phyloP scores from a whole-genome alignment of 2,888 invertebrate species.

The Tryphoninae sp. region DNA sequence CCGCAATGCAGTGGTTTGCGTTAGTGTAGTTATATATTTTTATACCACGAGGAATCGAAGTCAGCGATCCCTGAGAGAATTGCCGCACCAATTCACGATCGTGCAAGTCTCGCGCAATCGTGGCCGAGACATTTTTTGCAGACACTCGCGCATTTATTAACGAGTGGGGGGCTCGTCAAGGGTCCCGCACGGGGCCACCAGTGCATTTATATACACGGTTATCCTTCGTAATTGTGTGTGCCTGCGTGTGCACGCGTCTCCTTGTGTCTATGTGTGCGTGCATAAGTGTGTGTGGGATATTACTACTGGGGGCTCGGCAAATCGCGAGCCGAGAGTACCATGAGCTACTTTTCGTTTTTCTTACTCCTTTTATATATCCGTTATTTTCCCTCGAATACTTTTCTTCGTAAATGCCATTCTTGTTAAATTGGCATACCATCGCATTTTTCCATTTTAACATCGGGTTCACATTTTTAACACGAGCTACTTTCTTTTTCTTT shows the following conservation, averaged over 20 bases:
- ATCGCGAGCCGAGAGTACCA: background rate
- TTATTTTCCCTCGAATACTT: conserved; percentile 32
- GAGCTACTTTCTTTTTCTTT: background rate
- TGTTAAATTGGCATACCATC: background rate
- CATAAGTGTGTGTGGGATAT: conserved; percentile 22
- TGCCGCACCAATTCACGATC: conserved; percentile 8
- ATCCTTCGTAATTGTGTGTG: background rate
- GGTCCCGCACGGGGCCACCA: conserved; percentile 25
- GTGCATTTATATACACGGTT: conserved; percentile 8
- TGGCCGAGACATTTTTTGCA: conserved; percentile 48
- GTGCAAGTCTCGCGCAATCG: conserved; percentile 36
- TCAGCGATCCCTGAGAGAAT: conserved; percentile 35
- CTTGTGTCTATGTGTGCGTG: background rate
- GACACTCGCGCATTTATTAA: conserved; percentile 48
- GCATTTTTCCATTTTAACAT: background rate
- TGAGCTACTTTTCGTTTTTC: conserved; percentile 13
- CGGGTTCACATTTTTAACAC: too few relatives aligned
- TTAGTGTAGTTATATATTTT: conserved; percentile 20
- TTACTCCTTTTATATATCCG: background rate
- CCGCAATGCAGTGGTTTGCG: background rate
- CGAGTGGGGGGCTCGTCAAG: conserved; percentile 37
- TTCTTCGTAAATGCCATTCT: conserved; percentile 9
- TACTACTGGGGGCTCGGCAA: background rate
- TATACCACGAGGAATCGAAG: conserved; percentile 45
- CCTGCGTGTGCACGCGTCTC: background rate